Evolutionary conservation across 1,140 invertebrate genomes (phyloP).

Genomic region (Acyrthosiphon pisum): DNA sequence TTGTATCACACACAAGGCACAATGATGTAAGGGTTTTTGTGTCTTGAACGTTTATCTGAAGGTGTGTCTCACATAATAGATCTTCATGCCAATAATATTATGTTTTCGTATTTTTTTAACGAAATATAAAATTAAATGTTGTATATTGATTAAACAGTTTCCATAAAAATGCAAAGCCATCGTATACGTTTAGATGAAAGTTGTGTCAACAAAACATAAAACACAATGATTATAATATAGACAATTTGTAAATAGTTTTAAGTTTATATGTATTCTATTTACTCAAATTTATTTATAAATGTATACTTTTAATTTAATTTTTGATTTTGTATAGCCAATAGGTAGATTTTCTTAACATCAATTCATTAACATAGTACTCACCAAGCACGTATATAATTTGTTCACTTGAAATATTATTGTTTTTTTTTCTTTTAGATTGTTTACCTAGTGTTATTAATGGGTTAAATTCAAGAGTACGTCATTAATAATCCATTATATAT

Average conservation of each 20-base stretch:
- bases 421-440: conserved; percentile 14
- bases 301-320: background rate
- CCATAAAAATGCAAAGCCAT: background rate
- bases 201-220: background rate
- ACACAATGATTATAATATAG: background rate
- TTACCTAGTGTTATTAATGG: conserved; percentile 29
- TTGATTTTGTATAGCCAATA: background rate
- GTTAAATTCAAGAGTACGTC: conserved; percentile 15
- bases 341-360: background rate
- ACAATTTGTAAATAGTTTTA: background rate
- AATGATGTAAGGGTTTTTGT: too few relatives aligned
- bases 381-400: background rate
- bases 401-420: conserved; percentile 16
- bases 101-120: background rate
- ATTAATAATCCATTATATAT: conserved; percentile 37
- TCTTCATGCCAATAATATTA: background rate
- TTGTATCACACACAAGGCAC: too few relatives aligned
- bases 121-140: background rate
- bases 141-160: background rate
- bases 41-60: too few relatives aligned
- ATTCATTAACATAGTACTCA: background rate
- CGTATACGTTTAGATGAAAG: background rate
- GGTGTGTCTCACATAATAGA: background rate
- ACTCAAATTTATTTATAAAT: background rate
- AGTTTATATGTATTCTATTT: background rate